Evolutionary conservation across 1,140 invertebrate genomes (phyloP).

Genomic region (Polyergus mexicanus): DNA sequence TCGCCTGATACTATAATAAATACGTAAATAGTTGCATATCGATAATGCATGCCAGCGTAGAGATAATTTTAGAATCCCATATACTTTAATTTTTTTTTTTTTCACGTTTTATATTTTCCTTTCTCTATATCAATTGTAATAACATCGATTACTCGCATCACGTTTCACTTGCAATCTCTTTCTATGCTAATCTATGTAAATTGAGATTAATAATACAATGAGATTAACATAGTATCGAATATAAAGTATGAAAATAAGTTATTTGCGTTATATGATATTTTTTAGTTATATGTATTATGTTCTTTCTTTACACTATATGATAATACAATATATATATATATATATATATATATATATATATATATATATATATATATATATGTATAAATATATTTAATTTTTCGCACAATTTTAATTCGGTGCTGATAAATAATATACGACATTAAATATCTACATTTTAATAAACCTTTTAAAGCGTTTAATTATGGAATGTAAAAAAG

Average conservation of each 20-base stretch:
- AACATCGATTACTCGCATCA: constrained; percentile 7
- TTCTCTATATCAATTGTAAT: constrained; percentile 8
- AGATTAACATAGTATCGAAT: neutral
- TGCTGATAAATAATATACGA: too few species aligned
- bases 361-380: too few species aligned
- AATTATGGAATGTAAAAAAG: neutral
- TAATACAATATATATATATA: too few species aligned
- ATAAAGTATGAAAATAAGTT: neutral
- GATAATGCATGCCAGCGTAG: neutral
- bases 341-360: too few species aligned
- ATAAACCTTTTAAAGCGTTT: too few species aligned
- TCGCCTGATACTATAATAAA: neutral
- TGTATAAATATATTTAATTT: neutral
- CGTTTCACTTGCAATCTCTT: neutral
- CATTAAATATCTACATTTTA: too few species aligned
- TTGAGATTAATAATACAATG: neutral
- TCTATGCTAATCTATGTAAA: neutral
- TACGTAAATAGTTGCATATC: neutral
- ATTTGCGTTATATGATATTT: neutral
- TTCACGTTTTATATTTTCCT: neutral
- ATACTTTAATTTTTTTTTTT: neutral
- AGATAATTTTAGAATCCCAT: neutral
- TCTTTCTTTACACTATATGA: neutral
- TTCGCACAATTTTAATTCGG: neutral
- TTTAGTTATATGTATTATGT: neutral